Evolutionary conservation across 2,113 vertebrate species (phyloP).

Genomic region (Lamprologus lemairii): DNA sequence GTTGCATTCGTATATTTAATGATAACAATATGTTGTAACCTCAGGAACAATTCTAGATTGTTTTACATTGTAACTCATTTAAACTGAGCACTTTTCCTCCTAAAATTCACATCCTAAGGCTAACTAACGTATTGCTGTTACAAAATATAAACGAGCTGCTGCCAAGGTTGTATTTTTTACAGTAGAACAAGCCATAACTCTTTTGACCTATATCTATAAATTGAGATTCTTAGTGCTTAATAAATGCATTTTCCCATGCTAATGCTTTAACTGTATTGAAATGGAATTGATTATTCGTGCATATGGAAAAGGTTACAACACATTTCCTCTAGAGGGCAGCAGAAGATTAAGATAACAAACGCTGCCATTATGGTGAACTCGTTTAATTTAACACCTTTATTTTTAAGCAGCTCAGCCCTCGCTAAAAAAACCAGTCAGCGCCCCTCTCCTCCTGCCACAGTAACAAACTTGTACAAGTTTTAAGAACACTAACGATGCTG

Average conservation of each 20-base stretch:
- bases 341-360: background rate
- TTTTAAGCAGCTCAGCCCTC: background rate
- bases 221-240: background rate
- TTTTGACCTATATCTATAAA: background rate
- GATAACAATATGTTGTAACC: background rate
- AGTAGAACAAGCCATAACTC: background rate
- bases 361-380: background rate
- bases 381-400: background rate
- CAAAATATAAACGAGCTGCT: background rate
- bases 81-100: background rate
- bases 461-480: background rate
- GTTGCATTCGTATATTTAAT: background rate
- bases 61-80: background rate
- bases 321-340: conserved; percentile 54
- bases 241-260: background rate
- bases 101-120: background rate
- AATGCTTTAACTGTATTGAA: background rate
- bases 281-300: background rate
- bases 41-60: background rate
- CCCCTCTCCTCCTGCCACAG: conserved; percentile 28
- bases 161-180: background rate
- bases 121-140: background rate
- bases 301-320: background rate
- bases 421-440: background rate
- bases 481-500: conserved; percentile 15